These are phyloP conservation scores for Ictalurus punctatus DNA, from an alignment of 2,113 vertebrate genomes.

Conservation along the genomic window DNA sequence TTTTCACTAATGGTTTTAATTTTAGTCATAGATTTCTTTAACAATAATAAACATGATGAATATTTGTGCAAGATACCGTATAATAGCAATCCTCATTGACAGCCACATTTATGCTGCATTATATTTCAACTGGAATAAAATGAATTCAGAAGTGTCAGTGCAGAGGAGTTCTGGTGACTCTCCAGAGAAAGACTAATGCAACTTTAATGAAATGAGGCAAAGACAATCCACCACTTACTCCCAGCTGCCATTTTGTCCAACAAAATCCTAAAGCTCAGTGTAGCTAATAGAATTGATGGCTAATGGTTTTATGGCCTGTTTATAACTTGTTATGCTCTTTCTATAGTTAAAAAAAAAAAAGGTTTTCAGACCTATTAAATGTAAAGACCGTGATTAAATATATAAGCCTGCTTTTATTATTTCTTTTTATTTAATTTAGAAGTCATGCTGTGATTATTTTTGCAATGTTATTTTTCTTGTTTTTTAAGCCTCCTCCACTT, in stretches of 20 bases:
- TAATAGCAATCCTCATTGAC: not conserved
- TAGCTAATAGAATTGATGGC: not conserved
- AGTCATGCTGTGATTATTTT: not conserved
- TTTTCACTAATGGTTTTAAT: no score
- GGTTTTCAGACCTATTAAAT: not conserved
- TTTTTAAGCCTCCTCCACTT: not conserved
- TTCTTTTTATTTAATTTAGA: not conserved
- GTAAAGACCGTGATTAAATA: not conserved
- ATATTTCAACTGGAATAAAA: slow-evolving; percentile 11
- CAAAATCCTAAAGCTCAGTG: not conserved
- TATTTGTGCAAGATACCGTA: not conserved
- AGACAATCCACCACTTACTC: not conserved
- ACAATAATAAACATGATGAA: no score
- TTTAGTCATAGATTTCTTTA: no score
- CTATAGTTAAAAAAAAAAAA: no score
- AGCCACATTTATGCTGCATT: not conserved
- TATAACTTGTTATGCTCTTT: not conserved
- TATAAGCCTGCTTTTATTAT: not conserved
- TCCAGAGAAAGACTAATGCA: slow-evolving; percentile 35
- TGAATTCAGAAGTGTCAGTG: slow-evolving; percentile 26
- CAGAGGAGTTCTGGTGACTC: slow-evolving; percentile 5
- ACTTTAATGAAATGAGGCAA: slow-evolving; percentile 39
- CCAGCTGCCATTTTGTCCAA: not conserved
- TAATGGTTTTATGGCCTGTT: not conserved
- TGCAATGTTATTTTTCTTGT: not conserved